Base-by-base conservation (phyloP, 2,797 vertebrate genomes). In the Dicrostonyx torquatus region DNA sequence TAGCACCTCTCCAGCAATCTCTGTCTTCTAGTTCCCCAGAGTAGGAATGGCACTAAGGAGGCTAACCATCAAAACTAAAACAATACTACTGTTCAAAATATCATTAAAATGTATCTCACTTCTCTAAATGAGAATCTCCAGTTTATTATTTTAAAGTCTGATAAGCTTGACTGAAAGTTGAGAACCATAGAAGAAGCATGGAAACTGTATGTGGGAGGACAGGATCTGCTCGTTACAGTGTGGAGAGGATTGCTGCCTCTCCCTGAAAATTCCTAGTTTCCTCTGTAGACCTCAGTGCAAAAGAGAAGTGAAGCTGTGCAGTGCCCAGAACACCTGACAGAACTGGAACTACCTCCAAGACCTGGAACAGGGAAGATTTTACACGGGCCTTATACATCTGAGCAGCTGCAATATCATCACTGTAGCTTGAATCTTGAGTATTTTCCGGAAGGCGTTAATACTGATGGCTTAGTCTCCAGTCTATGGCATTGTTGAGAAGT, bases 151-250 rank as follows among this genome's bases (percentile, higher is more conserved):
- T 62, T 60, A 58, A 40, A 87, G 40, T 45, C 34, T 34, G 1
- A 89, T 83, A 90, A 14, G 80, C 66, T 85, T 82, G 70, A 75
- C 58, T 79, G 79, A 17, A 75, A 89, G 34, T 45, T 68, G 48
- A 8, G 48, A 22, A 60, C 34, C 7, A 45, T 3, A 34, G 22
- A 90, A 87, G 50, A 60, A 89, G 15, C 18, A 6, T 4, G 17
- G 34, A 1, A 55, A 20, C 40, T 50, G 1, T 58, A 34, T n/a
- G 40, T 43, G 26, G 34, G 66, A 72, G 34, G 13, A 83, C 22
- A 93, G 20, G 78, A 90, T 62, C 55, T 68, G 53, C 72, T 88
- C 10, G 24, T 26, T 66, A 34, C 45, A 80, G 43, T 53, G 29
- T 62, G 7, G 0, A 29, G 17, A 60, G 34, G 13, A n/a, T 5